Conservation (phyloP, 2,888 invertebrate species). For the Seira ritae region DNA sequence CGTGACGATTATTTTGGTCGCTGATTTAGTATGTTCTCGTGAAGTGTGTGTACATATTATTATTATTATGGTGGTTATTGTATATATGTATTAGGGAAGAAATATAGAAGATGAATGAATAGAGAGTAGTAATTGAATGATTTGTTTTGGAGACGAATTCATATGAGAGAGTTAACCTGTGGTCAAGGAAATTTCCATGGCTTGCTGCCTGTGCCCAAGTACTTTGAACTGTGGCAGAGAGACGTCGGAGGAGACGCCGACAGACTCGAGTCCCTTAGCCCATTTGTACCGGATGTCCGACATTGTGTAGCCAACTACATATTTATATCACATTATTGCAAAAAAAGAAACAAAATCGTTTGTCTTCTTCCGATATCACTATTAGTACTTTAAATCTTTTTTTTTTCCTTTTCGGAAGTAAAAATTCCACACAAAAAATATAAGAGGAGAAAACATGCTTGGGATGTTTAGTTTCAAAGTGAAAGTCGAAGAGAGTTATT, state of each 20-base stretch:
- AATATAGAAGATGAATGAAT: too few species aligned
- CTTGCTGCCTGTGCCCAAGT: conserved; percentile 96
- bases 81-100: too few species aligned
- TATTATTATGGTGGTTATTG: neutral
- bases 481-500: neutral
- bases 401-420: too few species aligned
- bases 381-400: too few species aligned
- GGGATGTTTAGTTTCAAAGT: neutral
- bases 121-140: too few species aligned
- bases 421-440: too few species aligned
- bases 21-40: neutral
- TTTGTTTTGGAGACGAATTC: conserved; percentile 38
- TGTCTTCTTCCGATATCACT: too few species aligned
- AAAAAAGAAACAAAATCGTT: neutral
- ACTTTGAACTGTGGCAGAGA: conserved; percentile 98
- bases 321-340: conserved; percentile 71
- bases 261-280: conserved; percentile 96
- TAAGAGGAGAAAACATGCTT: too few species aligned
- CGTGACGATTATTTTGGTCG: neutral
- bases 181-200: conserved; percentile 96
- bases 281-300: conserved; percentile 98
- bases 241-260: conserved; percentile 96
- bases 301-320: conserved; percentile 97
- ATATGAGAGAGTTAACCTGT: conserved; percentile 83
- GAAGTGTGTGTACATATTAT: neutral